Percentiles rank a stretch among this genome's conserved stretches.
Evolutionary conservation across 1,140 invertebrate species (phyloP).

Genomic region (Caerostris darwini): DNA sequence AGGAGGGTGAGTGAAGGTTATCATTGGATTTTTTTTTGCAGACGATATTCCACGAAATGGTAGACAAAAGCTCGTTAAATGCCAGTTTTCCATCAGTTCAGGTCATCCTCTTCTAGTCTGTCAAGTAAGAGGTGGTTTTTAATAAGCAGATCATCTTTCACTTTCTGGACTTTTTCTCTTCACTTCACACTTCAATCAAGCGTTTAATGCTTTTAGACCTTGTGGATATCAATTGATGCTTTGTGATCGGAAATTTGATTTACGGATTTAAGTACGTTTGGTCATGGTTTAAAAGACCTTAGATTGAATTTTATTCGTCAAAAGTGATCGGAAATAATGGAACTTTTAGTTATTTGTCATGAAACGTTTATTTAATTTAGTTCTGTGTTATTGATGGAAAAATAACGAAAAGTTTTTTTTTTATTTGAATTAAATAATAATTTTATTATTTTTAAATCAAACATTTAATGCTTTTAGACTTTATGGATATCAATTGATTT

Average conservation of each 20-base stretch:
- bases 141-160: constrained; percentile 34
- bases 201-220: not conserved
- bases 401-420: too few species aligned
- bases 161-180: not conserved
- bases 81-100: not conserved
- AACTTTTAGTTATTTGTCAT: too few species aligned
- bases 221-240: not conserved
- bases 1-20: constrained; percentile 18
- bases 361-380: too few species aligned
- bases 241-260: not conserved
- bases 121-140: not conserved
- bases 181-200: not conserved
- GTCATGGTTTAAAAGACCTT: too few species aligned
- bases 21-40: constrained; percentile 5
- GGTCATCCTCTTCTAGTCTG: not conserved
- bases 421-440: too few species aligned
- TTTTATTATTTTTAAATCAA: not conserved
- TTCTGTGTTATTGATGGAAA: too few species aligned
- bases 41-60: constrained; percentile 21
- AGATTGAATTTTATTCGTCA: too few species aligned
- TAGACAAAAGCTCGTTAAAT: constrained; percentile 36
- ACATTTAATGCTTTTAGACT: not conserved
- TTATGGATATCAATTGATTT: not conserved
- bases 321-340: too few species aligned
- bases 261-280: too few species aligned